These are phyloP conservation scores for Limenitis camilla DNA, from an alignment of 2,888 invertebrate species.

Conservation along the genomic window DNA sequence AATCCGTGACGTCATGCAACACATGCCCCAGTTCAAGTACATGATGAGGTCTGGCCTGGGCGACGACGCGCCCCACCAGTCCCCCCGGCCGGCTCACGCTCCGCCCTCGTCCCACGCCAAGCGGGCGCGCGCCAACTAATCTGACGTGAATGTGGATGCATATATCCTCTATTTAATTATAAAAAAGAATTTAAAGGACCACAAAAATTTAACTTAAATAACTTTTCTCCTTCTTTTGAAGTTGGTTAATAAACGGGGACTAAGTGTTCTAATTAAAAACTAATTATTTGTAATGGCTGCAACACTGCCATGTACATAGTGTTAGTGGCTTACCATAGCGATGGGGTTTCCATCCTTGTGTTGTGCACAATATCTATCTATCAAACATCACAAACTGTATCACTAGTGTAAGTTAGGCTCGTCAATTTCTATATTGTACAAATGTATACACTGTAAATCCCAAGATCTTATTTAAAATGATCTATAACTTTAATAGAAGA, in stretches of 20 bases:
- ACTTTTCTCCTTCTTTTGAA: no score
- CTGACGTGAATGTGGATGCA: background rate
- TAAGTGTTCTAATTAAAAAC: no score
- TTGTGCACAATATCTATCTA: no score
- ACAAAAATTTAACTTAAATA: no score
- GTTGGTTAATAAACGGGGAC: no score
- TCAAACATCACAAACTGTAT: constrained; percentile 9
- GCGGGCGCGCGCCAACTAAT: constrained; percentile 54
- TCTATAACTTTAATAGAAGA: constrained; percentile 67
- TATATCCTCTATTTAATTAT: no score
- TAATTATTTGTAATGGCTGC: no score
- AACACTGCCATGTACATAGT: background rate
- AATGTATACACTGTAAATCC: constrained; percentile 26
- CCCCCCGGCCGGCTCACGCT: constrained; percentile 32
- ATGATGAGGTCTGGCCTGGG: constrained; percentile 78
- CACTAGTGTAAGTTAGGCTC: constrained; percentile 3
- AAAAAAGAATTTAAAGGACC: no score
- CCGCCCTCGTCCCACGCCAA: constrained; percentile 39
- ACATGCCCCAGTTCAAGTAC: constrained; percentile 91
- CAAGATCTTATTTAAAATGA: constrained; percentile 52
- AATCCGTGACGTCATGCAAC: constrained; percentile 87
- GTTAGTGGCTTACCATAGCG: background rate
- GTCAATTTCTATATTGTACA: constrained; percentile 54
- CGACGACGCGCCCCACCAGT: constrained; percentile 39
- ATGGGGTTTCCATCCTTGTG: constrained; percentile 16